Percentiles rank a stretch among this genome's conserved stretches.
Evolutionary conservation across 1,140 invertebrate species (phyloP).

Genomic region (Plectrocnemia conspersa): DNA sequence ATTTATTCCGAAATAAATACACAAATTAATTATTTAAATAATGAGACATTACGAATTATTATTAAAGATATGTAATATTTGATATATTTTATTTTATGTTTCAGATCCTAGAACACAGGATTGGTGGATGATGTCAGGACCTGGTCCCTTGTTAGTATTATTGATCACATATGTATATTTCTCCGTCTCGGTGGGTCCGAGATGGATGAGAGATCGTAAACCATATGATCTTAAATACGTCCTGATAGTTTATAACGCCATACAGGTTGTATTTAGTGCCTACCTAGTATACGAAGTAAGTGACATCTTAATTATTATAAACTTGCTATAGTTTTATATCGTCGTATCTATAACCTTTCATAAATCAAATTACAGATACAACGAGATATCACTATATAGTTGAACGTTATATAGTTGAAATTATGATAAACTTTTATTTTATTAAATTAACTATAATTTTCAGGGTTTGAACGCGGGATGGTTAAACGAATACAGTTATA

Average conservation of each 20-base stretch:
- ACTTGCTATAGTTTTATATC: too few species aligned
- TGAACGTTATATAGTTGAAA: too few species aligned
- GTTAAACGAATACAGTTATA: conserved; percentile 69
- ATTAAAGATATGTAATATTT: too few species aligned
- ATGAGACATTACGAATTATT: too few species aligned
- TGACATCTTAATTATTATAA: neutral
- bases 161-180: conserved; percentile 74
- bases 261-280: conserved; percentile 68
- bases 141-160: conserved; percentile 70
- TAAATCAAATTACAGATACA: neutral
- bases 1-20: too few species aligned
- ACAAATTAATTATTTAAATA: too few species aligned
- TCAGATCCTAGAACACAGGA: conserved; percentile 79
- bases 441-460: too few species aligned
- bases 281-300: conserved; percentile 67
- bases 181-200: conserved; percentile 66
- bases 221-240: conserved; percentile 73
- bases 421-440: too few species aligned
- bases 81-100: conserved; percentile 38
- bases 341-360: neutral
- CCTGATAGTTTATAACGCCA: conserved; percentile 76
- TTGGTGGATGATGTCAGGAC: conserved; percentile 79
- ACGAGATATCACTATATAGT: too few species aligned
- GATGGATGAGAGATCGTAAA: conserved; percentile 79
- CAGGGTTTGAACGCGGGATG: conserved; percentile 59